Conservation (phyloP, 2,888 invertebrate genomes). For the Norana najaformis region DNA sequence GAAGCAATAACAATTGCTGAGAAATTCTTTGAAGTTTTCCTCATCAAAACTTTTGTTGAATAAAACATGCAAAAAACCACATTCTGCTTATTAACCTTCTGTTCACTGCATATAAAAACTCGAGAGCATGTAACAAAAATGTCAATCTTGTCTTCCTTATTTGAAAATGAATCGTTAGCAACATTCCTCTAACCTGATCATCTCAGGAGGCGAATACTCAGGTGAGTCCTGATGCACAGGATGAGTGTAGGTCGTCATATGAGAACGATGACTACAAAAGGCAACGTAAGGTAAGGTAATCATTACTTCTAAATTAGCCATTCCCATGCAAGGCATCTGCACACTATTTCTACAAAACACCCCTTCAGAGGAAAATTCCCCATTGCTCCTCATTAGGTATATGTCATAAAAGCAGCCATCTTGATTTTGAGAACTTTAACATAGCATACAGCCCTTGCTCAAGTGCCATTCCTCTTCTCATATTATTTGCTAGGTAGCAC, state of each 20-base stretch:
- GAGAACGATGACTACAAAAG: background rate
- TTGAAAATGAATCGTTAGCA: background rate
- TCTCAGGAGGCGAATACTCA: background rate
- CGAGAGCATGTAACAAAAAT: background rate
- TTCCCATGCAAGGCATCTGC: too few relatives aligned
- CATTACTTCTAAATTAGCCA: background rate
- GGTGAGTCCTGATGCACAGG: background rate
- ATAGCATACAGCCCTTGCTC: background rate
- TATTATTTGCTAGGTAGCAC: background rate
- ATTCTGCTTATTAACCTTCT: background rate
- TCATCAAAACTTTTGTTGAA: background rate
- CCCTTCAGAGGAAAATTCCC: background rate
- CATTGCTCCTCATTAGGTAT: background rate
- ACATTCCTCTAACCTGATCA: background rate
- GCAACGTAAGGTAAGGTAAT: background rate
- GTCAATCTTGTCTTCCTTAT: background rate
- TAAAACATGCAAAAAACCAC: background rate
- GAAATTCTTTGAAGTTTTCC: background rate
- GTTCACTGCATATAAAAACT: background rate
- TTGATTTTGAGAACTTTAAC: background rate
- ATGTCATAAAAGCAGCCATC: background rate
- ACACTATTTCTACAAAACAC: background rate
- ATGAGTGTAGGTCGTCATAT: background rate
- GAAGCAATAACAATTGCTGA: background rate
- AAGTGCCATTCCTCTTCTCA: background rate